Evolutionary conservation across 2,888 invertebrate species (phyloP), one percentile per base, ranked within the genome.

Genomic region (Hipparchia semele): DNA sequence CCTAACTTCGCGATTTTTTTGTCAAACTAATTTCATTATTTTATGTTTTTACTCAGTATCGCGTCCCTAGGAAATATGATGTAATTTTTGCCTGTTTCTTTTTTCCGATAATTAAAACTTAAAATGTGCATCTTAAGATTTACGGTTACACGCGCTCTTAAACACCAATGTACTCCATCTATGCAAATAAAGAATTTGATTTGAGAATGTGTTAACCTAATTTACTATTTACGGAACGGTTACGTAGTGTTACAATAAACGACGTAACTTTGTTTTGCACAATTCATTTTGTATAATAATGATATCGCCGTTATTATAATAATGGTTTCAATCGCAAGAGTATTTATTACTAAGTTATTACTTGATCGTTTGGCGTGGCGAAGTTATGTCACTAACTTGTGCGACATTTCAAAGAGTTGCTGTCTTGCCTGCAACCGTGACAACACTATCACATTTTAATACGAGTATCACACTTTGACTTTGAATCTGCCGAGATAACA

Each of bases 341-440:
- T 64, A 64, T 64, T 64, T 51, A 51, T 64, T 64, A 64, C 62
- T 13, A 51, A 64, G 51, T 64, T 51, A 51, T 64, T 64, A 64
- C 62, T 13, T 23, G 64, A 23, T 51, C 51, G 64, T 64, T 64
- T 64, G 64, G 23, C 46, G 46, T 61, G n/a, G 7, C 23, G 13
- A 6, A 64, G 51, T 64, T 64, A 10, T 62, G 62, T 51, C 51
- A 51, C 64, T 1, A 64, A 64, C 51, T 64, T 51, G 51, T 49
- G 49, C 10, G 13, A 51, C 49, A 51, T 12, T 51, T 33, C 6
- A 46, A 4, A 10, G 5, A 13, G 13, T 64, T 64, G 39, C 6
- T 51, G 13, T 64, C 51, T 64, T 13, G 49, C 13, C 13, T 6
- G 23, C 23, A 23, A 64, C 46, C 9, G 0, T 13, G 10, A n/a